phyloP scores from a whole-genome alignment of 1,140 invertebrate genomes.

The Orussus abietinus region DNA sequence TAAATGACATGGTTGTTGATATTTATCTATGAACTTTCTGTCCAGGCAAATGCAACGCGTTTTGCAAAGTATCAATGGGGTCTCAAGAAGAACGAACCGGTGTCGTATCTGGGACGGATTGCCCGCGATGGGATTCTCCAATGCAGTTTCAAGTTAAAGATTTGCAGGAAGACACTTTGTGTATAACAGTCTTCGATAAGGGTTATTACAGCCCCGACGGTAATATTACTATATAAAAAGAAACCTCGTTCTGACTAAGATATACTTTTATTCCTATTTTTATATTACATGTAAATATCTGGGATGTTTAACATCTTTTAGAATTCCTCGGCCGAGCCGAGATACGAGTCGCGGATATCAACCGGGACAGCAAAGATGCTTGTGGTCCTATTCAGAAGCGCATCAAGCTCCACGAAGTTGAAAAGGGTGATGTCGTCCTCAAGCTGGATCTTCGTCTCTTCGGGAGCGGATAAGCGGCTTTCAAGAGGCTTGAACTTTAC shows the following conservation, averaged over 20 bases:
- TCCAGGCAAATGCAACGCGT: slow-evolving; percentile 59
- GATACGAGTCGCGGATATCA: slow-evolving; percentile 66
- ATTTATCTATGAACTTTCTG: too few relatives aligned
- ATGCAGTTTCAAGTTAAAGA: slow-evolving; percentile 81
- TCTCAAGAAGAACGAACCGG: slow-evolving; percentile 71
- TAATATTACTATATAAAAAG: too few relatives aligned
- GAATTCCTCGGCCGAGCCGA: slow-evolving; percentile 77
- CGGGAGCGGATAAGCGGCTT: slow-evolving; percentile 22
- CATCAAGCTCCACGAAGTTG: slow-evolving; percentile 68
- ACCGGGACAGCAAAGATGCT: slow-evolving; percentile 58
- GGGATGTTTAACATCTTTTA: too few relatives aligned
- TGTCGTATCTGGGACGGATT: slow-evolving; percentile 56
- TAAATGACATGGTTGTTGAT: too few relatives aligned
- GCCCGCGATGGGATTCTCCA: slow-evolving; percentile 74
- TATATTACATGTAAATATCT: too few relatives aligned
- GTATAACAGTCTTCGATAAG: slow-evolving; percentile 74
- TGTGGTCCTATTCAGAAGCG: slow-evolving; percentile 68
- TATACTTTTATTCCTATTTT: too few relatives aligned
- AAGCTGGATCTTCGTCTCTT: slow-evolving; percentile 75
- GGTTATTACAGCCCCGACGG: slow-evolving; percentile 76
- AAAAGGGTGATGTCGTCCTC: slow-evolving; percentile 67
- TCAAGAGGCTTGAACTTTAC: too few relatives aligned
- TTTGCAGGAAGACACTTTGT: slow-evolving; percentile 69
- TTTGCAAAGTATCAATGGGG: slow-evolving; percentile 77
- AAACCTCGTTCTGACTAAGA: too few relatives aligned